Percentiles rank a stretch among this genome's conserved stretches.
phyloP scores from a whole-genome alignment of 2,113 vertebrate species.

The Sula dactylatra region DNA sequence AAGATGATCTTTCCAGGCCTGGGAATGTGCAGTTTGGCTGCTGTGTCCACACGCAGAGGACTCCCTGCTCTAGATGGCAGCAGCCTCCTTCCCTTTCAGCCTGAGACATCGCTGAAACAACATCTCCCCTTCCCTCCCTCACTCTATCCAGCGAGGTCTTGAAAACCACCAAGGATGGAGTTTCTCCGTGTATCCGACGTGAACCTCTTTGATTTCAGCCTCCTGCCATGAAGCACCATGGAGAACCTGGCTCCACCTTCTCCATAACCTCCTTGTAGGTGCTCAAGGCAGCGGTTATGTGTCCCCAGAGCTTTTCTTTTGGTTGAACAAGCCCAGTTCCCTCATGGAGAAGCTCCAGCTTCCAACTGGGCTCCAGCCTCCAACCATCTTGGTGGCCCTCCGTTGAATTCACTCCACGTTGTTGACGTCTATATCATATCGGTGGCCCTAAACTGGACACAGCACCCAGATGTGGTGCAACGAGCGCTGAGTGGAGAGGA shows the following conservation, averaged over 20 bases:
- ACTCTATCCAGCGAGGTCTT: neutral
- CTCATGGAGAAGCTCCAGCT: neutral
- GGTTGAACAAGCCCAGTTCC: neutral
- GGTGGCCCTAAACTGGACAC: neutral
- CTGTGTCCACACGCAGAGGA: fast-evolving
- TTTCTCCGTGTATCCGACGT: neutral
- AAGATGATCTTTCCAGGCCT: neutral
- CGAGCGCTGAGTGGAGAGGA: fast-evolving
- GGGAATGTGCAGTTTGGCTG: neutral
- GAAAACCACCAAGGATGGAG: neutral
- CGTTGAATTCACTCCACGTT: neutral
- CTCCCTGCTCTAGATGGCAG: slow-evolving; percentile 52
- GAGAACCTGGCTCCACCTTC: neutral
- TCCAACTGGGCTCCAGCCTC: neutral
- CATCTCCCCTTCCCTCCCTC: neutral
- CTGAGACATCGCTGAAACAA: neutral
- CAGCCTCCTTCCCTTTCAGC: slow-evolving; percentile 11
- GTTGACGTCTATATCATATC: fast-evolving
- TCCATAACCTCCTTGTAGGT: neutral
- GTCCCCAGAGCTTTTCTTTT: neutral
- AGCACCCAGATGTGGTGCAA: neutral
- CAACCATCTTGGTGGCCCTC: neutral
- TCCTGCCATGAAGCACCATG: neutral
- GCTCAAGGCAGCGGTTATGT: neutral
- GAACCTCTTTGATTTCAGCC: neutral